These are phyloP conservation scores for Etheostoma nigrum DNA, from an alignment of 2,797 vertebrate genomes.

Conservation along the genomic window DNA sequence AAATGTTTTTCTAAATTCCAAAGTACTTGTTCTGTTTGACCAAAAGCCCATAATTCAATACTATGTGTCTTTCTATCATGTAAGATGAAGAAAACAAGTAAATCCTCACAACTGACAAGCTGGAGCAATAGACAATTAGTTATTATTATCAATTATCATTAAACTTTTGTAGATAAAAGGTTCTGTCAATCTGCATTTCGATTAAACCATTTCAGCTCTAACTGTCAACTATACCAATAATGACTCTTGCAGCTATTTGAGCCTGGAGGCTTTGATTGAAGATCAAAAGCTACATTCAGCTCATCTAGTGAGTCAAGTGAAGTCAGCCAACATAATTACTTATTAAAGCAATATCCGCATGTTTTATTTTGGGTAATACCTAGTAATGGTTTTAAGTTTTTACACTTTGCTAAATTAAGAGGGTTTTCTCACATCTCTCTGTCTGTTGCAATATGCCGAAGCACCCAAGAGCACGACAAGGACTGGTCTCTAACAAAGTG, in stretches of 20 bases:
- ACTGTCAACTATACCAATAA: too few species aligned
- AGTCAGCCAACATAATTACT: background rate
- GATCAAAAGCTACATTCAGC: background rate
- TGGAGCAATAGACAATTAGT: background rate
- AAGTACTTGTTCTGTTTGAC: background rate
- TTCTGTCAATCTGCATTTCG: rapidly evolving
- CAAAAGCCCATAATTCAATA: background rate
- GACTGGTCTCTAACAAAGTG: slow-evolving; percentile 43
- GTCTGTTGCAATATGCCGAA: slow-evolving; percentile 10
- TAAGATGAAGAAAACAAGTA: background rate
- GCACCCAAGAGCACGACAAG: slow-evolving; percentile 12
- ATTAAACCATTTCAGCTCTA: background rate
- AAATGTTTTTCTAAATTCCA: background rate
- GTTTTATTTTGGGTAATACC: background rate
- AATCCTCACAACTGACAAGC: background rate
- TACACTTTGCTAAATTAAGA: background rate
- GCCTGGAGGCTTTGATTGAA: background rate
- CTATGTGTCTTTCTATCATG: background rate
- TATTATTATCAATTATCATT: too few species aligned
- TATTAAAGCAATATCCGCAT: background rate
- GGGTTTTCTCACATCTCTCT: slow-evolving; percentile 2
- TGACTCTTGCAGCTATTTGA: background rate
- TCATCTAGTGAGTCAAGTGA: background rate
- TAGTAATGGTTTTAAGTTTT: background rate
- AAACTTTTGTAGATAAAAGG: too few species aligned